Evolutionary conservation across 2,888 invertebrate genomes (phyloP).

Genomic region (Drosophila atripex): DNA sequence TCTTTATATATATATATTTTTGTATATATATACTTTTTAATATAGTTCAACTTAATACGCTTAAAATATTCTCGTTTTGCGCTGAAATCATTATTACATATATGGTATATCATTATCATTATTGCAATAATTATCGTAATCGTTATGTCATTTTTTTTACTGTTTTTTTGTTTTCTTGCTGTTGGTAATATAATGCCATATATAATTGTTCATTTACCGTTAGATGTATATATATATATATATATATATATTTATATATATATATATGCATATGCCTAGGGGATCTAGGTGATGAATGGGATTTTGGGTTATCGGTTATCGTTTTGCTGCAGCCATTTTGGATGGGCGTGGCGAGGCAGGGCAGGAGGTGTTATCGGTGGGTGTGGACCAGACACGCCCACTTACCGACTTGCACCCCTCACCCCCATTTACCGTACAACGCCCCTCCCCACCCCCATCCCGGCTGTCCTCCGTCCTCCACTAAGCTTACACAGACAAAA

Average conservation of each 20-base stretch:
- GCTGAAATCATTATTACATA: constrained; percentile 57
- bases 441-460: background rate
- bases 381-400: background rate
- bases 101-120: constrained; percentile 63
- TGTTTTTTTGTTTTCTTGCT: constrained; percentile 37
- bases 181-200: constrained; percentile 72
- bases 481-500: constrained; percentile 67
- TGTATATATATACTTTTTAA: constrained; percentile 20
- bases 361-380: background rate
- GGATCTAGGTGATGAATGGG: constrained; percentile 29
- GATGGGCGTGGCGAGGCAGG: background rate
- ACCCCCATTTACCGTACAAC: background rate
- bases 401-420: too few species aligned
- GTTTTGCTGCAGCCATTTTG: constrained; percentile 18
- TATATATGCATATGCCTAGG: constrained; percentile 55
- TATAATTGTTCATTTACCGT: constrained; percentile 62
- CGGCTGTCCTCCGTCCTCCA: constrained; percentile 25
- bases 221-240: constrained; percentile 47
- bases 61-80: constrained; percentile 60
- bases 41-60: constrained; percentile 73
- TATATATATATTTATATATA: constrained; percentile 43
- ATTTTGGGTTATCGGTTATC: constrained; percentile 25
- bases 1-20: constrained; percentile 21
- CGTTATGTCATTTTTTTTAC: constrained; percentile 26
- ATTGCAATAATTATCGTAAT: constrained; percentile 52